phyloP scores from a whole-genome alignment of 2,888 invertebrate species.

The Cryptocephalus moraei region DNA sequence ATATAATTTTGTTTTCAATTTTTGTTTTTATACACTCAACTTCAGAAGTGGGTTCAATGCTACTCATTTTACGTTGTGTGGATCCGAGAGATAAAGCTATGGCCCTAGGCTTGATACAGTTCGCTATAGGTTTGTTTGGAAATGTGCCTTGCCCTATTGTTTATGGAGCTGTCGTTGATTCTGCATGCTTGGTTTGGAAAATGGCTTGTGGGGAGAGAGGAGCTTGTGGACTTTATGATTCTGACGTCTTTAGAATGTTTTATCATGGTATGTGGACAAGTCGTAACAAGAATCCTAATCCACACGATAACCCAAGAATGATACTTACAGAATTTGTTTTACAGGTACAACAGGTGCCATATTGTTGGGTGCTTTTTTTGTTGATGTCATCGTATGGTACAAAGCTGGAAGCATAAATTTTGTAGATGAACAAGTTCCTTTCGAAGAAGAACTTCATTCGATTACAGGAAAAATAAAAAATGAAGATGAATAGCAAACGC shows the following conservation, averaged over 20 bases:
- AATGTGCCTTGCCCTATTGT: constrained; percentile 94
- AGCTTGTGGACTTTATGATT: constrained; percentile 83
- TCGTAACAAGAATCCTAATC: no score
- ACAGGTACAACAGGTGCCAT: constrained; percentile 78
- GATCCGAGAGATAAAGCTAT: constrained; percentile 89
- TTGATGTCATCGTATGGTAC: constrained; percentile 83
- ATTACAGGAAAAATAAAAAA: constrained; percentile 34
- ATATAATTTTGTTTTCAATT: constrained; percentile 73
- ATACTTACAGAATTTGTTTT: constrained; percentile 15
- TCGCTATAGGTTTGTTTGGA: constrained; percentile 86
- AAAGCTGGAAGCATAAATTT: constrained; percentile 74
- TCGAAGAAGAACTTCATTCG: constrained; percentile 39
- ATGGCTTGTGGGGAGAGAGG: constrained; percentile 69
- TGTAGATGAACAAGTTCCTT: constrained; percentile 46
- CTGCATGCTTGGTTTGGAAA: constrained; percentile 82
- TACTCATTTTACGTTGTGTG: constrained; percentile 82
- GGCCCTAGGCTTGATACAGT: constrained; percentile 89
- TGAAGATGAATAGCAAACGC: constrained; percentile 25
- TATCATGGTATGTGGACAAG: constrained; percentile 60
- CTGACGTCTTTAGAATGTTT: constrained; percentile 69
- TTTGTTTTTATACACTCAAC: constrained; percentile 89
- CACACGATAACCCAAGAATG: no score
- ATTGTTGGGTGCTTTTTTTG: constrained; percentile 77
- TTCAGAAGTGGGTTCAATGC: constrained; percentile 84
- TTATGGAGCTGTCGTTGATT: constrained; percentile 87